Conservation (phyloP, 2,888 invertebrate genomes). For the Dryocosmus kuriphilus region DNA sequence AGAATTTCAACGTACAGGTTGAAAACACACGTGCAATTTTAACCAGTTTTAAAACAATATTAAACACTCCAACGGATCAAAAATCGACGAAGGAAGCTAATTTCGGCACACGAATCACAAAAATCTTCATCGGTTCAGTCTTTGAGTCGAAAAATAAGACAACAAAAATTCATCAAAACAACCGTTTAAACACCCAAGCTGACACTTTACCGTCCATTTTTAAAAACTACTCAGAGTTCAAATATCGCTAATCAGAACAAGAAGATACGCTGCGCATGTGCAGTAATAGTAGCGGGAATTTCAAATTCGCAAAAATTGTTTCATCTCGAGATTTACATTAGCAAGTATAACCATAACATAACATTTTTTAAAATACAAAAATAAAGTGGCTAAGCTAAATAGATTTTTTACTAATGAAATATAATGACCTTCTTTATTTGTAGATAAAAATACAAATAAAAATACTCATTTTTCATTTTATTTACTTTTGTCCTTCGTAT, state of each 20-base stretch:
- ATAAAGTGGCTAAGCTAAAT: too few species aligned
- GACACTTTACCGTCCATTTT: slow-evolving; percentile 32
- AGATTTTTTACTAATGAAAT: not conserved
- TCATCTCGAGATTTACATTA: too few species aligned
- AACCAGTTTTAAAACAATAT: not conserved
- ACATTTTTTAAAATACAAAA: too few species aligned
- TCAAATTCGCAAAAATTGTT: not conserved
- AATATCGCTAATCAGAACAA: not conserved
- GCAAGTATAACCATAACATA: too few species aligned
- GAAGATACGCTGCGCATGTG: not conserved
- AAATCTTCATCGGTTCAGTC: not conserved
- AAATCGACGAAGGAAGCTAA: not conserved
- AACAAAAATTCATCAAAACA: slow-evolving; percentile 10
- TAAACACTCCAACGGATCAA: not conserved
- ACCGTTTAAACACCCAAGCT: slow-evolving; percentile 7
- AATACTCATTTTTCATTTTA: not conserved
- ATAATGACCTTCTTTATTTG: not conserved
- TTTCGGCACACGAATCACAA: not conserved
- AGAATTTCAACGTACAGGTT: not conserved
- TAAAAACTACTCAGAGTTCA: not conserved
- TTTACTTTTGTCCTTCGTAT: not conserved
- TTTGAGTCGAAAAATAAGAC: not conserved
- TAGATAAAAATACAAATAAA: not conserved
- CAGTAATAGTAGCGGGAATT: not conserved
- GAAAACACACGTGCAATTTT: not conserved